These are phyloP conservation scores for Drosophila rhopaloa DNA, from an alignment of 1,140 invertebrate genomes.

Conservation along the genomic window DNA sequence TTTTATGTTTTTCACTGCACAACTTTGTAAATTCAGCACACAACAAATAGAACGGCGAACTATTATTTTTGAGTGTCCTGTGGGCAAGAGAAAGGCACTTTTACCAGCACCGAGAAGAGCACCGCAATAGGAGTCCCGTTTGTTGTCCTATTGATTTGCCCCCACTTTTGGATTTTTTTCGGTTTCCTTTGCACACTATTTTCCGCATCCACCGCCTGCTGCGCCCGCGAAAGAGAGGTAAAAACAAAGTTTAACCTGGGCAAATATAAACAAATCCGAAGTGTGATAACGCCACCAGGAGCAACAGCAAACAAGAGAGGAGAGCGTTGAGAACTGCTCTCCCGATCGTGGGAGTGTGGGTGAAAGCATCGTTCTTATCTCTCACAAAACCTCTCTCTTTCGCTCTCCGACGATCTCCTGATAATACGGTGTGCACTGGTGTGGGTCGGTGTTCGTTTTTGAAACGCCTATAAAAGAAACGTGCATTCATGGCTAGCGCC, in stretches of 20 bases:
- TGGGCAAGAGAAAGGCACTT: background rate
- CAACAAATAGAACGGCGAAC: constrained; percentile 23
- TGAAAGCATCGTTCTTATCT: constrained; percentile 24
- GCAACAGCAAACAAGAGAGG: background rate
- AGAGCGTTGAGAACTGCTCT: background rate
- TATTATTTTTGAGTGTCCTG: constrained; percentile 18
- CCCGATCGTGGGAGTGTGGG: background rate
- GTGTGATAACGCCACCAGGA: background rate
- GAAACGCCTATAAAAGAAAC: constrained; percentile 17
- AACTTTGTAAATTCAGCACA: constrained; percentile 50
- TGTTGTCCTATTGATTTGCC: constrained; percentile 58
- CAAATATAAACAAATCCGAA: constrained; percentile 24
- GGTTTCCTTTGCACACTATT: constrained; percentile 15
- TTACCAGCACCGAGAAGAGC: constrained; percentile 20
- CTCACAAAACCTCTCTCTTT: background rate
- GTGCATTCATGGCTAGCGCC: constrained; percentile 5
- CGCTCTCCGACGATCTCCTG: constrained; percentile 21
- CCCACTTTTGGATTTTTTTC: constrained; percentile 27
- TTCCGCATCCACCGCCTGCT: constrained; percentile 11
- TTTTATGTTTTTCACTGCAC: constrained; percentile 62
- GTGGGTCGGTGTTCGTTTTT: constrained; percentile 1
- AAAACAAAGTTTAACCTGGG: constrained; percentile 2
- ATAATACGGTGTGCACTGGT: background rate
- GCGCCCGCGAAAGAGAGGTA: constrained; percentile 19
- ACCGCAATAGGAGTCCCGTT: constrained; percentile 28